Conservation (phyloP, 2,888 invertebrate species). For the Steromphala cineraria region DNA sequence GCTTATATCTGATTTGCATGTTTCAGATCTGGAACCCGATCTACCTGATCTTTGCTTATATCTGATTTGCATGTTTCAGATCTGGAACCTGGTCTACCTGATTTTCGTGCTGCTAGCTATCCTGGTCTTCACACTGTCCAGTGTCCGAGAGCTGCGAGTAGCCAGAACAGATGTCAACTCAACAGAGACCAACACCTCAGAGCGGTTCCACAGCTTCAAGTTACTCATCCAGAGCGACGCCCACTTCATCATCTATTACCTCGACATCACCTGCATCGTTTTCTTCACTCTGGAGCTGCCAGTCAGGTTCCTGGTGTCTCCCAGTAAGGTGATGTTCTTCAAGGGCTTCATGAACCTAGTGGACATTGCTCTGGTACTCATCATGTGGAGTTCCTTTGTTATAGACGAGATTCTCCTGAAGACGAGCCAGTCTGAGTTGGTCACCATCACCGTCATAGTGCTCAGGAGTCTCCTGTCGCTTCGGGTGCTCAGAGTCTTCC, state of each 20-base stretch:
- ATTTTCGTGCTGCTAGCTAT: slow-evolving; percentile 40
- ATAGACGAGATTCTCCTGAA: not conserved
- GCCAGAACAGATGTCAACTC: not conserved
- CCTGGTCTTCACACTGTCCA: slow-evolving; percentile 31
- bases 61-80: slow-evolving; percentile 6
- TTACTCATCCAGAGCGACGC: not conserved
- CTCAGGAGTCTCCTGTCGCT: slow-evolving; percentile 46
- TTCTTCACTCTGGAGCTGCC: slow-evolving; percentile 59
- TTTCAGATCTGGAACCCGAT: too few species aligned
- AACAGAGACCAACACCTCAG: not conserved
- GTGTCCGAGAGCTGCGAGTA: slow-evolving; percentile 24
- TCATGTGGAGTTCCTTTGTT: slow-evolving; percentile 27
- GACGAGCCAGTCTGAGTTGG: not conserved
- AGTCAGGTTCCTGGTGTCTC: slow-evolving; percentile 41
- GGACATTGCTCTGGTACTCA: slow-evolving; percentile 41
- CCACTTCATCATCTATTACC: slow-evolving; percentile 21
- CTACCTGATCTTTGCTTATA: too few species aligned
- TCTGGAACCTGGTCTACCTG: slow-evolving; percentile 49
- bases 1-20: too few species aligned
- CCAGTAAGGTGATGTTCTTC: slow-evolving; percentile 38
- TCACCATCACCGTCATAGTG: slow-evolving; percentile 4
- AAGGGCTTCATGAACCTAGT: slow-evolving; percentile 37
- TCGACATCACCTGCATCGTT: slow-evolving; percentile 45
- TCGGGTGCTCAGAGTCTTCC: slow-evolving; percentile 52
- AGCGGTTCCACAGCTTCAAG: slow-evolving; percentile 8